Percentiles rank a stretch among this genome's conserved stretches.
Evolutionary conservation across 2,113 vertebrate genomes (phyloP).

Genomic region (Axis porcinus): DNA sequence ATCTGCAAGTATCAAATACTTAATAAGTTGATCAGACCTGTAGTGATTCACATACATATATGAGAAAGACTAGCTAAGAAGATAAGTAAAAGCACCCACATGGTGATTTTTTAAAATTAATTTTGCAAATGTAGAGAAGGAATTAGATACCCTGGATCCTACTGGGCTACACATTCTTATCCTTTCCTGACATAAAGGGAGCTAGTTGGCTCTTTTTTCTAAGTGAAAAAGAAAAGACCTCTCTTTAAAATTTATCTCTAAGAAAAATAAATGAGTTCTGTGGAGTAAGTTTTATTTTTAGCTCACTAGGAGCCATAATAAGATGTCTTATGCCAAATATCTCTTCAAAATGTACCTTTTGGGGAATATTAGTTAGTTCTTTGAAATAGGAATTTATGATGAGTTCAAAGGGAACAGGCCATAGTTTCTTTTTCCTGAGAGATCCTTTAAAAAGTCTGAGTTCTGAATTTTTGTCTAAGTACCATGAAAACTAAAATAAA

Average conservation of each 20-base stretch:
- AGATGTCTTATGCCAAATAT: not conserved
- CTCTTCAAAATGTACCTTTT: not conserved
- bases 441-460: not conserved
- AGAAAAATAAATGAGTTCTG: not conserved
- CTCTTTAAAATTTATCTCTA: not conserved
- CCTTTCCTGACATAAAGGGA: not conserved
- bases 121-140: not conserved
- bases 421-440: not conserved
- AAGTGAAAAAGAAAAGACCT: not conserved
- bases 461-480: not conserved
- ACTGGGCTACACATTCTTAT: not conserved
- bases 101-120: not conserved
- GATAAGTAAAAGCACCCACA: accelerated
- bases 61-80: too few species aligned
- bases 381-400: not conserved
- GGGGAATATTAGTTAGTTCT: not conserved
- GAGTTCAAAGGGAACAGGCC: not conserved
- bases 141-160: not conserved
- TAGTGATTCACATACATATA: accelerated
- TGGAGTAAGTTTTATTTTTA: not conserved
- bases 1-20: not conserved
- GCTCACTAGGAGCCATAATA: not conserved
- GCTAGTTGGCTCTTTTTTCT: not conserved
- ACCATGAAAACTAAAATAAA: conserved; percentile 26
- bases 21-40: not conserved